Percentiles rank a stretch among this genome's conserved stretches.
phyloP scores from a whole-genome alignment of 2,888 invertebrate genomes.

The Parelbella ahira region DNA sequence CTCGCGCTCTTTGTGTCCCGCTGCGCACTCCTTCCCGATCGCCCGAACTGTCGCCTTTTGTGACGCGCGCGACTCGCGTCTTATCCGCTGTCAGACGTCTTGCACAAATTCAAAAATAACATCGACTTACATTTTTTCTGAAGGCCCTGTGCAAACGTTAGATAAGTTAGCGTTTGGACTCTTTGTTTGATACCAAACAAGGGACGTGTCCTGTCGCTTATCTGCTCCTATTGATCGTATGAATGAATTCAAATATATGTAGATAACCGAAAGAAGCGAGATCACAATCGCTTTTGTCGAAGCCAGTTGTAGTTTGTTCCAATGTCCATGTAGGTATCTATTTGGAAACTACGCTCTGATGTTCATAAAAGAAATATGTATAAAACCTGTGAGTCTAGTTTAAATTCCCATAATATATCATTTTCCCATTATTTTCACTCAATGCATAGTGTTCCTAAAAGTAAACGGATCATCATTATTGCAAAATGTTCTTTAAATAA shows the following conservation, averaged over 20 bases:
- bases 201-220: constrained; percentile 68
- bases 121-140: constrained; percentile 66
- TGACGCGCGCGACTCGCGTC: constrained; percentile 52
- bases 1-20: constrained; percentile 56
- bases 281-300: constrained; percentile 27
- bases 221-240: constrained; percentile 52
- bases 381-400: no score
- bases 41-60: constrained; percentile 70
- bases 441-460: no score
- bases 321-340: no score
- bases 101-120: constrained; percentile 81
- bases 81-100: constrained; percentile 75
- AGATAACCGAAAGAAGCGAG: constrained; percentile 34
- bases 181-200: constrained; percentile 76
- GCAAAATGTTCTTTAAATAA: no score
- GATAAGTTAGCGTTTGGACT: constrained; percentile 68
- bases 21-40: constrained; percentile 52
- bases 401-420: no score
- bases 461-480: no score
- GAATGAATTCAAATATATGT: constrained; percentile 45
- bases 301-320: constrained; percentile 9
- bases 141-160: constrained; percentile 67
- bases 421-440: no score
- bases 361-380: no score
- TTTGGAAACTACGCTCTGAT: no score